These are phyloP conservation scores for Cyprinella venusta DNA, from an alignment of 2,797 vertebrate species.

Conservation along the genomic window DNA sequence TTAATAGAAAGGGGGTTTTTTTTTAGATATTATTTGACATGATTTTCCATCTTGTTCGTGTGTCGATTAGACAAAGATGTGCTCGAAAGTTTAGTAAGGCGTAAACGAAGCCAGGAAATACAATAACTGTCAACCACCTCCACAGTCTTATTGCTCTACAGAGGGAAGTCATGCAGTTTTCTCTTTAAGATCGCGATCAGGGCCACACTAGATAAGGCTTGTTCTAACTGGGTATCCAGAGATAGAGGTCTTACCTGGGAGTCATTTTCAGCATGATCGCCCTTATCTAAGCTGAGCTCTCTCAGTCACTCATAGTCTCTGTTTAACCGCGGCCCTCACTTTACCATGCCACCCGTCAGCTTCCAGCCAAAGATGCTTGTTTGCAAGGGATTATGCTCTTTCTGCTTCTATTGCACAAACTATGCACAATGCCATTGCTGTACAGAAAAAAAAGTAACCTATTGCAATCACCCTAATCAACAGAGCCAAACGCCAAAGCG, in stretches of 20 bases:
- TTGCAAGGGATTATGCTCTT: slow-evolving; percentile 77
- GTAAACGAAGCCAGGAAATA: slow-evolving; percentile 13
- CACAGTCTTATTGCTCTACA: slow-evolving; percentile 67
- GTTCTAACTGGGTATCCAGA: slow-evolving; percentile 79
- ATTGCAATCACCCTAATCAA: slow-evolving; percentile 67
- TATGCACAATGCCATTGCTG: slow-evolving; percentile 68
- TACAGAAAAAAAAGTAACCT: slow-evolving; percentile 64
- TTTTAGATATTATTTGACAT: not conserved
- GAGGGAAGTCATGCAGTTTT: slow-evolving; percentile 75
- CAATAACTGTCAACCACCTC: slow-evolving; percentile 39
- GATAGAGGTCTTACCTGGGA: slow-evolving; percentile 83
- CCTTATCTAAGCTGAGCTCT: slow-evolving; percentile 80
- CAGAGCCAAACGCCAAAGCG: slow-evolving; percentile 72
- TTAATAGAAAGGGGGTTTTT: slow-evolving; percentile 25
- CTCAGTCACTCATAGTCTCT: slow-evolving; percentile 72
- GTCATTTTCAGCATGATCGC: slow-evolving; percentile 84
- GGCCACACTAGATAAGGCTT: slow-evolving; percentile 78
- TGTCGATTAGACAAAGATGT: slow-evolving; percentile 19
- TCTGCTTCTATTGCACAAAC: slow-evolving; percentile 69
- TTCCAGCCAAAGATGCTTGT: slow-evolving; percentile 77
- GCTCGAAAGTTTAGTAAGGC: slow-evolving; percentile 33
- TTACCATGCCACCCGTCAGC: slow-evolving; percentile 60
- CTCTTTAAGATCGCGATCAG: slow-evolving; percentile 81
- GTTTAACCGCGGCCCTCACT: slow-evolving; percentile 71
- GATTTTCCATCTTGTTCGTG: slow-evolving; percentile 21